Percentiles rank a stretch among this genome's conserved stretches.
Conservation (phyloP, 2,113 vertebrate genomes). For the Bungarus multicinctus region DNA sequence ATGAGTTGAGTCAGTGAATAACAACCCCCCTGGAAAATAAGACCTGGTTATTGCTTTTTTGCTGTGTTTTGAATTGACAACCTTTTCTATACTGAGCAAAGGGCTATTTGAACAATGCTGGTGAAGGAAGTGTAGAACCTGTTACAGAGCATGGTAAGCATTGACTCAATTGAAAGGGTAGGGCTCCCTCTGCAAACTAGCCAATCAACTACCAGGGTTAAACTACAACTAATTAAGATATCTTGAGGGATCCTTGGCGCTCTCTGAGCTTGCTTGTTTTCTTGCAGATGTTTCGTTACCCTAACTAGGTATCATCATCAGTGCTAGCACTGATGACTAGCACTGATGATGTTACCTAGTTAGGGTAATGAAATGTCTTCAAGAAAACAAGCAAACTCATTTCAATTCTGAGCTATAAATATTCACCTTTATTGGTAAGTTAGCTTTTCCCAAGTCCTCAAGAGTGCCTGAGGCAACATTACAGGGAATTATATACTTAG, state of each 20-base stretch:
- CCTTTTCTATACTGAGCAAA: not conserved
- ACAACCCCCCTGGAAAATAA: too few species aligned
- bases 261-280: too few species aligned
- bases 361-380: too few species aligned
- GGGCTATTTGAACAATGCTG: not conserved
- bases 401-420: too few species aligned
- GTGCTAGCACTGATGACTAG: too few species aligned
- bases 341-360: too few species aligned
- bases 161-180: not conserved
- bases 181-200: not conserved
- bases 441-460: not conserved
- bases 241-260: too few species aligned
- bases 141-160: not conserved
- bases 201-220: not conserved
- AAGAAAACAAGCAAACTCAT: too few species aligned
- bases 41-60: not conserved
- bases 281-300: too few species aligned
- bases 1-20: too few species aligned
- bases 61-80: not conserved
- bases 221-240: not conserved
- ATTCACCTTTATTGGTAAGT: not conserved
- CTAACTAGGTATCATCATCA: too few species aligned
- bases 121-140: not conserved
- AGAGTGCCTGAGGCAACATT: not conserved
- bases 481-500: not conserved